Base-by-base conservation (phyloP, 2,888 invertebrate genomes). In the Torymus tubicola region DNA sequence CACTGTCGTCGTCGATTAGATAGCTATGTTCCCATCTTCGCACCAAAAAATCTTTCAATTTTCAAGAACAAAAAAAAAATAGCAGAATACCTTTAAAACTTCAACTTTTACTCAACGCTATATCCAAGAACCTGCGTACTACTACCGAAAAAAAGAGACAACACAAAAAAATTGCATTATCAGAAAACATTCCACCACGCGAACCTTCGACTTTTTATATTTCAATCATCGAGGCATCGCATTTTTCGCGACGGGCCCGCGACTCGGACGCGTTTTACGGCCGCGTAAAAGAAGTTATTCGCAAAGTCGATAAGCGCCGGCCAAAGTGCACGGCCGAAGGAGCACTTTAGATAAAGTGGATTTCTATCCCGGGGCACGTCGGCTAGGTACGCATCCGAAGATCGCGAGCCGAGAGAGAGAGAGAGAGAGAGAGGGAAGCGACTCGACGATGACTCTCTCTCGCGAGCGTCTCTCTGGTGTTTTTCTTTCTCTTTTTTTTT, bases 271-370 rank as follows among this genome's bases (percentile, higher is more conserved):
- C 42, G 80, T 81, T 83, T 84, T 85, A 84, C 76, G 82, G 77
- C 72, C 78, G 64, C 79, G 81, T 84, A 84, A 84, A 83, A 82
- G 76, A 83, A 84, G 84, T 82, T 82, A 83, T 83, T 85, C 83
- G 82, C 76, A 81, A 84, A 85, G 84, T 84, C 84, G 86, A 86
- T 85, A 85, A 86, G 84, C 82, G 81, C 75, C 73, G 78, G 83
- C 82, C 83, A 83, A 83, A 84, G 83, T 85, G 85, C 83, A 85
- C 68, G 73, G 81, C 70, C 82, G 81, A 86, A 84, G 84, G 83
- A 86, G 85, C 86, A 87, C 87, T 87, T 85, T 84, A 84, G 83
- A 84, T 84, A 86, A 87, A 86, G 85, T 84, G 84, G 83, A 85
- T 84, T 84, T 78, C 81, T 72, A 75, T 74, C 76, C 21, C 8